phyloP scores from a whole-genome alignment of 1,140 invertebrate genomes.

The Alviniconcha marisindica region DNA sequence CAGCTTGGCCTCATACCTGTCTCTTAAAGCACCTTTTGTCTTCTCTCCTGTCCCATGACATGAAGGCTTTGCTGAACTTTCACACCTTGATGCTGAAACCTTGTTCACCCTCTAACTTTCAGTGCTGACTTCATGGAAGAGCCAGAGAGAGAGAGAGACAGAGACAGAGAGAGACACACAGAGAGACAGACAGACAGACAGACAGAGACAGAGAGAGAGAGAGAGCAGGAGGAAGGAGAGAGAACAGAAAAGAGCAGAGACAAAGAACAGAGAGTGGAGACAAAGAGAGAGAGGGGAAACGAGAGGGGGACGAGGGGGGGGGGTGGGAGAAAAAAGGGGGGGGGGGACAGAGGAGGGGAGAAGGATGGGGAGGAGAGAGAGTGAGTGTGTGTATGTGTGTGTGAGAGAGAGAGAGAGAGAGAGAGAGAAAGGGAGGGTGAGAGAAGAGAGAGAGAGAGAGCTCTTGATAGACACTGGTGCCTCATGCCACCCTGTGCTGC shows the following conservation, averaged over 20 bases:
- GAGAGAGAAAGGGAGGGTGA: neutral
- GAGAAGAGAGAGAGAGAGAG: neutral
- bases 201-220: slow-evolving; percentile 21
- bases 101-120: no score
- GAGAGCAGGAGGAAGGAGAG: slow-evolving; percentile 10
- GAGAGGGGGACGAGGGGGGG: neutral
- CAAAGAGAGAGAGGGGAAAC: slow-evolving; percentile 9
- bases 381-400: neutral
- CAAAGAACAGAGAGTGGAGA: neutral
- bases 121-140: no score
- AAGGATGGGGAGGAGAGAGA: neutral
- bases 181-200: slow-evolving; percentile 28
- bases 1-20: no score
- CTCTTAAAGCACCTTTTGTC: no score
- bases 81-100: no score
- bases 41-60: no score
- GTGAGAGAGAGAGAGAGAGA: slow-evolving; percentile 7
- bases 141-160: no score
- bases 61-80: no score
- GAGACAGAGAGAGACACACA: neutral
- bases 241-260: slow-evolving; percentile 11
- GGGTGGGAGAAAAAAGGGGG: slow-evolving; percentile 3
- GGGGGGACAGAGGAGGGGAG: neutral
- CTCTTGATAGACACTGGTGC: no score
- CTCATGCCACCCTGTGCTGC: no score